phyloP scores from a whole-genome alignment of 2,797 vertebrate species.

The Urosaurus nigricauda region DNA sequence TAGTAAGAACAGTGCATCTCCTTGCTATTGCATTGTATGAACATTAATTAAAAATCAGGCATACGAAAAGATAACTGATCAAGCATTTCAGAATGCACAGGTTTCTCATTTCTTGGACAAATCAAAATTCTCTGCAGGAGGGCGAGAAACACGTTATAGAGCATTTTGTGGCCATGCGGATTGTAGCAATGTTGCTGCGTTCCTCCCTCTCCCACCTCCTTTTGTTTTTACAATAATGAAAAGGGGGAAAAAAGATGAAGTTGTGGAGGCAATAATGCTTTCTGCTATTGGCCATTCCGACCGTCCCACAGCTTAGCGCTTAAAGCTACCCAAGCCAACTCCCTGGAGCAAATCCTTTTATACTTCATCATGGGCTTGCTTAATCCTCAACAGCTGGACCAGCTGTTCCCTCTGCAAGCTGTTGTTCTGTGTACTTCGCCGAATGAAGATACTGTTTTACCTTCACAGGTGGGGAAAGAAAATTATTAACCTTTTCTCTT shows the following conservation, averaged over 20 bases:
- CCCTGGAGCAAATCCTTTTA: not conserved
- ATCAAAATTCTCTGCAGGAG: not conserved
- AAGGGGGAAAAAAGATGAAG: not conserved
- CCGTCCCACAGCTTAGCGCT: not conserved
- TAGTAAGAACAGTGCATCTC: too few relatives aligned
- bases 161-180: not conserved
- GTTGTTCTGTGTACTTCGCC: not conserved
- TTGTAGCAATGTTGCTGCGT: too few relatives aligned
- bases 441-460: not conserved
- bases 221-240: not conserved
- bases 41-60: too few relatives aligned
- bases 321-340: not conserved
- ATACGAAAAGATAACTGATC: not conserved
- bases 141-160: not conserved
- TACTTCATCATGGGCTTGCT: not conserved
- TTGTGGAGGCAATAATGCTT: not conserved
- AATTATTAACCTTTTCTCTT: not conserved
- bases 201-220: too few relatives aligned
- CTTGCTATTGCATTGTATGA: too few relatives aligned
- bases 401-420: not conserved
- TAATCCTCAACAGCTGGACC: conserved; percentile 10
- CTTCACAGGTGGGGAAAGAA: not conserved
- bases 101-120: not conserved
- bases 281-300: not conserved
- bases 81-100: not conserved